These are phyloP conservation scores for Stenchaetothrips biformis DNA, from an alignment of 2,888 invertebrate genomes.

Conservation along the genomic window DNA sequence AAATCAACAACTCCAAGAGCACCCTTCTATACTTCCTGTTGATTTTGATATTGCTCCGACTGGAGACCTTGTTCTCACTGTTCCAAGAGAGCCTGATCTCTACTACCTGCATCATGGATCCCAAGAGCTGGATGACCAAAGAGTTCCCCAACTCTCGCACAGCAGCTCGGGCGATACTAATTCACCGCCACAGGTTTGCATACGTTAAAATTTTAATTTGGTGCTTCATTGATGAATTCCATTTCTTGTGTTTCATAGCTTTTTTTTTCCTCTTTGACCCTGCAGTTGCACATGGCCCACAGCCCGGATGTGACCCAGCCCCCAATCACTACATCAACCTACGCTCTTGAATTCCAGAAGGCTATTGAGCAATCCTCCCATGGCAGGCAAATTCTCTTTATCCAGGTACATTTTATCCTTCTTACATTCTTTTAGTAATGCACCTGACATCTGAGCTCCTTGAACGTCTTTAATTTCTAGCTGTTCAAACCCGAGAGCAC, in stretches of 20 bases:
- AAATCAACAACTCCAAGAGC: slow-evolving; percentile 79
- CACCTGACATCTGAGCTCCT: neutral
- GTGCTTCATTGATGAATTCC: neutral
- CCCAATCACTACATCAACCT: slow-evolving; percentile 52
- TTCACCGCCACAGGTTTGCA: slow-evolving; percentile 51
- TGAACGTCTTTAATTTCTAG: slow-evolving; percentile 41
- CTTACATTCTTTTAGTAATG: neutral
- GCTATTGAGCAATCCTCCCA: slow-evolving; percentile 54
- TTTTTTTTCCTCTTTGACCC: slow-evolving; percentile 4
- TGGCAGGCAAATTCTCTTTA: slow-evolving; percentile 55
- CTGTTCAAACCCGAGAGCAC: slow-evolving; percentile 58
- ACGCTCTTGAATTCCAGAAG: slow-evolving; percentile 53
- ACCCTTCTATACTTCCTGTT: slow-evolving; percentile 86
- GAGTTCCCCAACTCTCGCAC: slow-evolving; percentile 69
- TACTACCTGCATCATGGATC: slow-evolving; percentile 31
- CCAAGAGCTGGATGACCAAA: slow-evolving; percentile 65
- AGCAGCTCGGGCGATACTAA: slow-evolving; percentile 42
- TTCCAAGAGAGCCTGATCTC: slow-evolving; percentile 49
- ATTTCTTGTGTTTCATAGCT: neutral
- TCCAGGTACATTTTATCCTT: slow-evolving; percentile 46
- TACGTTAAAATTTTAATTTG: neutral
- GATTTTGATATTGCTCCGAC: slow-evolving; percentile 89
- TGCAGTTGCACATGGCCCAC: slow-evolving; percentile 2
- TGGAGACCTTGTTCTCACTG: slow-evolving; percentile 60
- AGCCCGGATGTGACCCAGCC: slow-evolving; percentile 37